Conservation (phyloP, 1,140 invertebrate species). For the Amphibalanus amphitrite region DNA sequence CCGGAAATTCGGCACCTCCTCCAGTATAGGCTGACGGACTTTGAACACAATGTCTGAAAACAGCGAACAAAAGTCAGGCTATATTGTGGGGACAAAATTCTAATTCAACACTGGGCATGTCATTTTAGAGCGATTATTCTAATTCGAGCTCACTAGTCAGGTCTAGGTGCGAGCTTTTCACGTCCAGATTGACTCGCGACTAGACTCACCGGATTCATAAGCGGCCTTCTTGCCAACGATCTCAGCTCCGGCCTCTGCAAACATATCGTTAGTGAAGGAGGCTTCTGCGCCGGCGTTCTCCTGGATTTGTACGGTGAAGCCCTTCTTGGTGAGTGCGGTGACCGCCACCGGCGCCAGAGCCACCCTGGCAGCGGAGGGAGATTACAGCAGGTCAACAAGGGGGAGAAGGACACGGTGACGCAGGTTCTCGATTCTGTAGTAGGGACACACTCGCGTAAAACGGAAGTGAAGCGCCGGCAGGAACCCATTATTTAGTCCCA, state of each 20-base stretch:
- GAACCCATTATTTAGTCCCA: too few relatives aligned
- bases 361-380: constrained; percentile 35
- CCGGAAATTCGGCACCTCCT: constrained; percentile 46
- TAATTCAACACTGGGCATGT: too few relatives aligned
- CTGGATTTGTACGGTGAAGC: constrained; percentile 61
- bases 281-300: constrained; percentile 53
- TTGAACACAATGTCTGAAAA: constrained; percentile 58
- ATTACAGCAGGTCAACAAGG: too few relatives aligned
- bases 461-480: too few relatives aligned
- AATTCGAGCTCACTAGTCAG: too few relatives aligned
- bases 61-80: neutral
- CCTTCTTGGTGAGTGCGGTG: constrained; percentile 54
- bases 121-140: too few relatives aligned
- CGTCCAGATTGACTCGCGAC: too few relatives aligned
- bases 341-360: constrained; percentile 57
- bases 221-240: constrained; percentile 41
- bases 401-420: too few relatives aligned
- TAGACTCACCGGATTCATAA: constrained; percentile 51
- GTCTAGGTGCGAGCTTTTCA: too few relatives aligned
- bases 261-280: constrained; percentile 58
- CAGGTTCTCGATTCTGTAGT: too few relatives aligned
- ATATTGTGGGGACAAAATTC: too few relatives aligned
- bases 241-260: constrained; percentile 50
- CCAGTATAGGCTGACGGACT: constrained; percentile 48
- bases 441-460: too few relatives aligned